Evolutionary conservation across 1,140 invertebrate species (phyloP), one percentile per base, ranked within the genome.

Genomic region (Drosophila nigromelanica): DNA sequence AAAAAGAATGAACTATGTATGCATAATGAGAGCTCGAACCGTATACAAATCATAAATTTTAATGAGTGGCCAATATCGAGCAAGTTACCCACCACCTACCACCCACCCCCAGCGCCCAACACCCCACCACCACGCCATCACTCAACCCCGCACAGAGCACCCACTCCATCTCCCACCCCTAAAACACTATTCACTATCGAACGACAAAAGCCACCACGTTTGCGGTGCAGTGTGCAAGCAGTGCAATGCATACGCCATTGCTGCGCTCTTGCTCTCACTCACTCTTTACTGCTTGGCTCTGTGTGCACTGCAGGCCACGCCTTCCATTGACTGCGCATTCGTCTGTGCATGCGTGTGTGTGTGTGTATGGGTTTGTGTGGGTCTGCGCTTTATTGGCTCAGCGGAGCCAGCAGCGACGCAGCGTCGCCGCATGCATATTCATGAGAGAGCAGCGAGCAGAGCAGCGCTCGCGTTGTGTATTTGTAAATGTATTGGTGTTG

Each of bases 21-120:
- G 76, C 78, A 82, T 86, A 86, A 86, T 87, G 80, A 87, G 81
- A 54, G 71, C 75, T 60, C 66, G 59, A 76, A 76, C 71, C 47
- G 73, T 79, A 83, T 89, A 89, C 78, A 89, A 87, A 87, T 87
- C 82, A 87, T 89, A 87, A 82, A 87, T 87, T 87, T 89, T 89
- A 87, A 87, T 87, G 83, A 87, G 83, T 83, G 67, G 52, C 78
- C 69, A 73, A 67, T 67, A 69, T 69, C 43, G 51, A 55, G 37
- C 42, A 30, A 39, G 24, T n/a, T 24, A 40, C 18, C 27, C 59
- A 51, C 24, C 48, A 14, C 27, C 47, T 6, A 39, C 10, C 52
- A n/a, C 18, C 39, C 21, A 24, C 18, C 39, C 33, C 39, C 39
- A 55, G 4, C 35, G 33, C 47, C 45, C 48, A 18, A 15, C 12